Evolutionary conservation across 2,797 vertebrate species (phyloP).

Genomic region (Pterois miles): DNA sequence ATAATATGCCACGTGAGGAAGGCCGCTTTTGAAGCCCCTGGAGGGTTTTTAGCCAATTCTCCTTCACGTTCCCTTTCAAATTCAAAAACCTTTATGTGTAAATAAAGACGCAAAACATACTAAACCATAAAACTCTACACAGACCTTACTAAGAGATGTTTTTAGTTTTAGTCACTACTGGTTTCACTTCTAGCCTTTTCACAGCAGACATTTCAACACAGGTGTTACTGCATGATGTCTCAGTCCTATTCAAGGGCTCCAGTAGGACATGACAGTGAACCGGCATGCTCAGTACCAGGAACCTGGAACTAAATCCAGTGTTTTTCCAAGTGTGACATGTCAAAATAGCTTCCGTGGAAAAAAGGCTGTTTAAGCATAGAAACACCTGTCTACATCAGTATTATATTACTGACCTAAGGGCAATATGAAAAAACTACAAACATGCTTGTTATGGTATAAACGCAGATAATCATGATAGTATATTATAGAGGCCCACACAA

Average conservation of each 20-base stretch:
- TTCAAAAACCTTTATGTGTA: fast-evolving
- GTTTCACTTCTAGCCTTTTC: too few relatives aligned
- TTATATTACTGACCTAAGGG: not conserved
- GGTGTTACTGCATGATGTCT: not conserved
- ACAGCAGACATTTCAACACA: too few relatives aligned
- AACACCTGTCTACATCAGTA: not conserved
- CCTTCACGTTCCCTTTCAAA: too few relatives aligned
- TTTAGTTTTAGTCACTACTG: too few relatives aligned
- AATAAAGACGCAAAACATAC: too few relatives aligned
- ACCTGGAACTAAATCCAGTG: not conserved
- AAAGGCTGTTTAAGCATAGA: not conserved
- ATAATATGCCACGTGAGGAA: too few relatives aligned
- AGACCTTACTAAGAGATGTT: too few relatives aligned
- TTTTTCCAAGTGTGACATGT: not conserved
- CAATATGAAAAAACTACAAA: not conserved
- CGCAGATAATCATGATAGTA: not conserved
- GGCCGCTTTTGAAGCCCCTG: too few relatives aligned
- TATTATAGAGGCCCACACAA: not conserved
- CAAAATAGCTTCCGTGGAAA: not conserved
- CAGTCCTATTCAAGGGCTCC: not conserved
- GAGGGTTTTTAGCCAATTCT: too few relatives aligned
- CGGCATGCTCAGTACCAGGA: not conserved
- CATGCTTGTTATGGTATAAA: not conserved
- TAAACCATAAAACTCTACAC: not conserved
- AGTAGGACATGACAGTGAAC: not conserved